These are phyloP conservation scores for Varecia variegata DNA, from an alignment of 2,797 vertebrate species.

Conservation along the genomic window DNA sequence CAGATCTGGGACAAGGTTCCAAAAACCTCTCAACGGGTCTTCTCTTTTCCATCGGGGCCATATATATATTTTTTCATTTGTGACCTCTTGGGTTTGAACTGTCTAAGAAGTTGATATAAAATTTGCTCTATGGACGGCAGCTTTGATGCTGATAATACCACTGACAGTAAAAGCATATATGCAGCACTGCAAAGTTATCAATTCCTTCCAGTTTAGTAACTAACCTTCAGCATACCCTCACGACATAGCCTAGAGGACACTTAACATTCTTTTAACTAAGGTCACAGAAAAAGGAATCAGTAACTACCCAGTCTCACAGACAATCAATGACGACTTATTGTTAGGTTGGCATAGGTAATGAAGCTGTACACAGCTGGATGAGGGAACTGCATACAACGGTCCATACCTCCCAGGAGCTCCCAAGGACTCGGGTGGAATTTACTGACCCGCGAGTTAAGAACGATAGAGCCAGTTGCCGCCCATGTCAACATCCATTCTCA, in stretches of 20 bases:
- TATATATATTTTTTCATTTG: background rate
- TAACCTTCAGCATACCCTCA: background rate
- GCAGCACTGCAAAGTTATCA: background rate
- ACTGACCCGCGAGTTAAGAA: background rate
- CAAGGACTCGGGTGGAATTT: background rate
- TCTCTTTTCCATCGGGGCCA: background rate
- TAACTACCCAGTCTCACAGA: background rate
- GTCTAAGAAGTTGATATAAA: background rate
- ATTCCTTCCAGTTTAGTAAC: background rate
- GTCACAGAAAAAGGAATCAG: background rate
- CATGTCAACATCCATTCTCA: background rate
- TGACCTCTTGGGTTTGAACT: background rate
- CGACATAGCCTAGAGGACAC: background rate
- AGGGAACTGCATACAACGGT: rapidly evolving
- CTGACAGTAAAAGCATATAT: rapidly evolving
- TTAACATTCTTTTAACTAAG: background rate
- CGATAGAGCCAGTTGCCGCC: background rate
- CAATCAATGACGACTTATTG: background rate
- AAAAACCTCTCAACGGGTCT: conserved; percentile 18
- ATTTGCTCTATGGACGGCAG: background rate
- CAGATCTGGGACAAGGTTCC: background rate
- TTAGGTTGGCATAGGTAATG: background rate
- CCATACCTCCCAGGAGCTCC: background rate
- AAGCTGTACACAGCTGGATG: background rate
- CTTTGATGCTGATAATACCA: background rate